Conservation (phyloP, 1,140 invertebrate species). For the Cydia strobilella region DNA sequence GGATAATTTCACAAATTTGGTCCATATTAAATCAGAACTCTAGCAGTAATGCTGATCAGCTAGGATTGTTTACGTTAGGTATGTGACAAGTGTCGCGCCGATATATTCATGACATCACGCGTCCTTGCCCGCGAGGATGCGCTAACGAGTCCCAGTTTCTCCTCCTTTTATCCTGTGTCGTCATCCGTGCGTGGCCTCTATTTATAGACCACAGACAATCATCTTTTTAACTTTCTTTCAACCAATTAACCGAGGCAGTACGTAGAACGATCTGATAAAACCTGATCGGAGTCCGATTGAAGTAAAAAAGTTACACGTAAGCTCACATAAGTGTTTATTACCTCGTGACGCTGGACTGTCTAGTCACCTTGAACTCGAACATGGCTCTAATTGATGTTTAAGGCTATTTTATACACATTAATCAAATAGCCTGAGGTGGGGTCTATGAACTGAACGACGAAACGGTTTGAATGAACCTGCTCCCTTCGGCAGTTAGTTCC, state of each 20-base stretch:
- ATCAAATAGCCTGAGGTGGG: slow-evolving; percentile 44
- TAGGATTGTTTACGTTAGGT: neutral
- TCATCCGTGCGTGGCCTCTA: slow-evolving; percentile 58
- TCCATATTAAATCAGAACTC: neutral
- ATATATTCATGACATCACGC: slow-evolving; percentile 69
- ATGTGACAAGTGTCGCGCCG: slow-evolving; percentile 40
- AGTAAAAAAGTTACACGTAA: slow-evolving; percentile 32
- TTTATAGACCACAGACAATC: slow-evolving; percentile 50
- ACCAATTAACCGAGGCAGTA: slow-evolving; percentile 39
- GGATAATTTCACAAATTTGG: neutral
- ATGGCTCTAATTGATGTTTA: slow-evolving; percentile 52
- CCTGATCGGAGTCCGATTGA: slow-evolving; percentile 33
- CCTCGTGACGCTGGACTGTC: slow-evolving; percentile 35
- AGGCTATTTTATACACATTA: slow-evolving; percentile 46
- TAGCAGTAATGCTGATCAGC: neutral
- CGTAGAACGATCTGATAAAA: slow-evolving; percentile 35
- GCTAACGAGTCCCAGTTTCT: slow-evolving; percentile 69
- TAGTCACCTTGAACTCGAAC: slow-evolving; percentile 54
- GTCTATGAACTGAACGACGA: slow-evolving; percentile 41
- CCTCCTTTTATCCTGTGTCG: slow-evolving; percentile 71
- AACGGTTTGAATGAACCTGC: slow-evolving; percentile 21
- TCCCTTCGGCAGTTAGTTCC: slow-evolving; percentile 26
- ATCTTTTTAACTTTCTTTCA: slow-evolving; percentile 12
- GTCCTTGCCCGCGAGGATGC: slow-evolving; percentile 73
- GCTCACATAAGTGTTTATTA: slow-evolving; percentile 28